Conservation (phyloP, 1,140 invertebrate genomes). For the Drosophila littoralis region DNA sequence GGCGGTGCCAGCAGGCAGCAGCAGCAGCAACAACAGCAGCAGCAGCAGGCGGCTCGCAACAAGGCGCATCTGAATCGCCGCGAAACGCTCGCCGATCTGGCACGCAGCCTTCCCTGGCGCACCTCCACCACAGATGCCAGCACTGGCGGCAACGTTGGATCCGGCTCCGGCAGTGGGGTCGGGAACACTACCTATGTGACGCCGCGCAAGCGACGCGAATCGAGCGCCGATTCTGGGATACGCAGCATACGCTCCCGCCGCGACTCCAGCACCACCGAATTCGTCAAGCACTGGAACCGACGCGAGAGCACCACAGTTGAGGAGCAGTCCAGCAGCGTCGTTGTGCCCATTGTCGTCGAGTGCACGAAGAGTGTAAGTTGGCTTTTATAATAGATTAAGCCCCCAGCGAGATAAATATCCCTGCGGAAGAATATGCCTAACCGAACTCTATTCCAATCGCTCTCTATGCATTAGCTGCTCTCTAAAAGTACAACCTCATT, state of each 20-base stretch:
- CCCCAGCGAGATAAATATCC: too few species aligned
- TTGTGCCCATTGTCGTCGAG: slow-evolving; percentile 72
- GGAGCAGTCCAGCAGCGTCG: slow-evolving; percentile 48
- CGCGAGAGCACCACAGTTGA: slow-evolving; percentile 85
- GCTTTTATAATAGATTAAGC: too few species aligned
- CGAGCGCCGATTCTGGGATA: slow-evolving; percentile 92
- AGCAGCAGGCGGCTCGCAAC: slow-evolving; percentile 82
- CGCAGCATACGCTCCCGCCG: slow-evolving; percentile 90
- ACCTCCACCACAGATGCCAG: slow-evolving; percentile 86
- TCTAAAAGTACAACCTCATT: too few species aligned
- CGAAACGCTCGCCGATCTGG: slow-evolving; percentile 93
- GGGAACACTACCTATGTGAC: slow-evolving; percentile 84
- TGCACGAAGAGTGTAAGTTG: slow-evolving; percentile 75
- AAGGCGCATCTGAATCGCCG: slow-evolving; percentile 90
- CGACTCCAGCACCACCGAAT: slow-evolving; percentile 90
- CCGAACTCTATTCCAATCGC: too few species aligned
- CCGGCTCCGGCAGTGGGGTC: slow-evolving; percentile 64
- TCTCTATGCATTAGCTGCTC: too few species aligned
- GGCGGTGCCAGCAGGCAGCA: slow-evolving; percentile 86
- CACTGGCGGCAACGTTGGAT: slow-evolving; percentile 62
- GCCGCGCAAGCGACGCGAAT: slow-evolving; percentile 90
- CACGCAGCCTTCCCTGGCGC: slow-evolving; percentile 90
- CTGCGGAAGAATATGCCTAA: too few species aligned
- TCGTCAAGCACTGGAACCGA: slow-evolving; percentile 89
- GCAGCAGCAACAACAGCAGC: slow-evolving; percentile 54